Conservation (phyloP, 1,140 invertebrate species). For the Diorhabda sublineata region DNA sequence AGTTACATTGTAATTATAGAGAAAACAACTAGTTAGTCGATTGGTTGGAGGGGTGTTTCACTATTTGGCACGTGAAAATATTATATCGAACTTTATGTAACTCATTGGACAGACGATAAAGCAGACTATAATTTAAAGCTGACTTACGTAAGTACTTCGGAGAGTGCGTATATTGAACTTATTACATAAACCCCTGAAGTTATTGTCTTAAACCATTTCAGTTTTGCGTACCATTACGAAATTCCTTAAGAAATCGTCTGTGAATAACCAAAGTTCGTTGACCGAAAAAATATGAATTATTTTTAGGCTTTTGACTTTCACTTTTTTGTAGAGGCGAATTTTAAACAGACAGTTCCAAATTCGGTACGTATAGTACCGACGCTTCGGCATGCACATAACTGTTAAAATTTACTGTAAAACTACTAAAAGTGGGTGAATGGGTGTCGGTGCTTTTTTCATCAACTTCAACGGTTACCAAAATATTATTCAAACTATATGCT, state of each 20-base stretch:
- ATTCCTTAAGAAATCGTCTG: constrained; percentile 43
- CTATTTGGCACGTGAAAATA: too few relatives aligned
- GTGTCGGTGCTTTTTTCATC: too few relatives aligned
- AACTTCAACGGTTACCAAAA: too few relatives aligned
- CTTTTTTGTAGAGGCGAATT: constrained; percentile 43
- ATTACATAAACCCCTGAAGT: constrained; percentile 14
- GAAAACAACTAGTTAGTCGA: too few relatives aligned
- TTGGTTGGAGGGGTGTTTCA: too few relatives aligned
- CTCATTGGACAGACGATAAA: too few relatives aligned
- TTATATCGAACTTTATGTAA: too few relatives aligned
- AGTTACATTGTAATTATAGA: too few relatives aligned
- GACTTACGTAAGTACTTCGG: constrained; percentile 3
- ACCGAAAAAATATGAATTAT: constrained; percentile 35
- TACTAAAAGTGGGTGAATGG: not conserved
- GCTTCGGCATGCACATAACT: not conserved
- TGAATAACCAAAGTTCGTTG: constrained; percentile 32
- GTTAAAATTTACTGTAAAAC: not conserved
- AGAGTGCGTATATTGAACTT: constrained; percentile 24
- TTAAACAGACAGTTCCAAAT: constrained; percentile 12
- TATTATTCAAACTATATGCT: too few relatives aligned
- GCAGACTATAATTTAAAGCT: not conserved
- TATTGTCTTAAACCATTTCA: constrained; percentile 27
- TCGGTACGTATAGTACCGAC: not conserved
- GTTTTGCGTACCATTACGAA: constrained; percentile 39
- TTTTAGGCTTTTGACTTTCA: constrained; percentile 42